Base-by-base conservation (phyloP, 1,140 invertebrate species). In the Platyura marginata region DNA sequence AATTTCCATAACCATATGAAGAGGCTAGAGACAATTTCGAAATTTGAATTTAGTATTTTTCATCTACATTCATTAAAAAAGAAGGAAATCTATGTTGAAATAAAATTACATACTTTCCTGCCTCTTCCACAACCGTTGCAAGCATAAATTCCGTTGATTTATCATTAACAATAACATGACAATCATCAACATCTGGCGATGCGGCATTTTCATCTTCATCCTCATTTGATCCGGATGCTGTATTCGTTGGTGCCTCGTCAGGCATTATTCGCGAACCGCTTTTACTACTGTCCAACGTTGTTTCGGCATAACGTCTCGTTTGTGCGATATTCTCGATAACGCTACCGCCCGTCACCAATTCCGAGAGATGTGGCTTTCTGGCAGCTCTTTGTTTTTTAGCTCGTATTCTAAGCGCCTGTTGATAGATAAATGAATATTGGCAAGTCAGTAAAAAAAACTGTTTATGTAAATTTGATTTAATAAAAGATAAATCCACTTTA, bases 261-360 rank as follows among this genome's bases (percentile, higher is more conserved):
- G 59, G 72, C 42, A 69, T 60, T 3, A 67, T 52, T 64, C 70
- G 42, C 65, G 67, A 50, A 65, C 69, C 51, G 68, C 74, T 47
- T 68, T 65, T 38, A 66, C 66, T 47, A 63, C 74, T 71, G 43
- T 79, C 75, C 38, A 87, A 59, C 9, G 81, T 74, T 36, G 85
- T 89, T 60, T 89, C 85, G 21, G 81, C 80, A 50, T 89, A 69
- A 49, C 80, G 67, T 44, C 77, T 66, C 1, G 83, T 87, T 54
- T 83, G 80, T 29, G 82, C 79, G 40, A 89, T 71, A 60, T 91
- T 91, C 64, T 90, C 85, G 59, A 90, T 89, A 48, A 90, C 82
- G 53, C 82, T 81, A 21, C 81, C 81, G 2, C 79, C 78, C 46
- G 77, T 78, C 43, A 79, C 75, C 41, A 82, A 75, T 35, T 74